Percentiles rank a stretch among this genome's conserved stretches.
Evolutionary conservation across 1,140 invertebrate species (phyloP).

Genomic region (Drosophila bocki): DNA sequence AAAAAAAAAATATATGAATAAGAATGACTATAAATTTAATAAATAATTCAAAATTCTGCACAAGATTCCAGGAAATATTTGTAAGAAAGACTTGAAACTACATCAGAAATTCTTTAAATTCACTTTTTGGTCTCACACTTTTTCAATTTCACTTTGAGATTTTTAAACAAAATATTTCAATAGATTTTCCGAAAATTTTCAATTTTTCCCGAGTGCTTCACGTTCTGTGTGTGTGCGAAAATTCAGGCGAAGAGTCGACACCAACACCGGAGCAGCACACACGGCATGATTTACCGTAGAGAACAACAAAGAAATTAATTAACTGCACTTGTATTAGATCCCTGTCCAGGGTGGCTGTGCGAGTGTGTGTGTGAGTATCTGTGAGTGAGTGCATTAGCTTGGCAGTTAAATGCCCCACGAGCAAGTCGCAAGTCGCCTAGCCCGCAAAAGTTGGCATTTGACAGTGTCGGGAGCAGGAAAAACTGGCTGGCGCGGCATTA

Average conservation of each 20-base stretch:
- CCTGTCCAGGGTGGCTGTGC: constrained; percentile 18
- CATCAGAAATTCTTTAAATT: not conserved
- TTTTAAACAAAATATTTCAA: not conserved
- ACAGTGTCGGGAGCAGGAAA: constrained; percentile 78
- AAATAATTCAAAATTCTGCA: not conserved
- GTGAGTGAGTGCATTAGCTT: constrained; percentile 78
- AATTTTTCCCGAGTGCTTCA: constrained; percentile 7
- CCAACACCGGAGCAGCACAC: constrained; percentile 46
- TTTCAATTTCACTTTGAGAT: not conserved
- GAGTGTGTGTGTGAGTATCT: constrained; percentile 40
- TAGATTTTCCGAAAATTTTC: not conserved
- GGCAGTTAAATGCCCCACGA: constrained; percentile 71
- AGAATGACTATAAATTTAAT: not conserved
- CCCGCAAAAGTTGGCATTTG: constrained; percentile 69
- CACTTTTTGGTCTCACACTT: not conserved
- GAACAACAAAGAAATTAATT: constrained; percentile 84
- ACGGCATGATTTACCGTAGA: constrained; percentile 81
- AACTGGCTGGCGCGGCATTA: constrained; percentile 75
- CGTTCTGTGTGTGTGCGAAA: constrained; percentile 37
- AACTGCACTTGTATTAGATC: constrained; percentile 71
- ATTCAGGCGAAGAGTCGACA: constrained; percentile 40
- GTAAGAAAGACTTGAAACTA: not conserved
- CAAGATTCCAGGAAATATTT: not conserved
- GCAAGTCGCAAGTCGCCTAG: constrained; percentile 46
- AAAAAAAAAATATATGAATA: too few relatives aligned